phyloP scores from a whole-genome alignment of 2,113 vertebrate species.

The Hepsetus odoe region DNA sequence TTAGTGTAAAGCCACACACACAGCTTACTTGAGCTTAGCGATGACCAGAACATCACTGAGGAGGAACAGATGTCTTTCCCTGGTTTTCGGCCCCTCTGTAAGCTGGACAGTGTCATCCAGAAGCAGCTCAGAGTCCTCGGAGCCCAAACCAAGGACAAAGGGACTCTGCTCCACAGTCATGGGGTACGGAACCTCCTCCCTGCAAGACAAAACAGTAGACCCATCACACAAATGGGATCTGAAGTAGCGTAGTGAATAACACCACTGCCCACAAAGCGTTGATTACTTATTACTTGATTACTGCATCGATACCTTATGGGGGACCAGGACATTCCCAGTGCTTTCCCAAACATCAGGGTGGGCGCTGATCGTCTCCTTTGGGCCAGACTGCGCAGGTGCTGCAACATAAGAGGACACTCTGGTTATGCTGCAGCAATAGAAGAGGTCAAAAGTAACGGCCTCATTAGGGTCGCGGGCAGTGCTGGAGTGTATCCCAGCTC shows the following conservation, averaged over 20 bases:
- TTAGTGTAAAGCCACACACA: too few relatives aligned
- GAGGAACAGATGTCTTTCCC: constrained; percentile 72
- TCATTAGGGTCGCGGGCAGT: too few relatives aligned
- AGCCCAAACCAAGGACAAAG: constrained; percentile 71
- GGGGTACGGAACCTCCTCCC: constrained; percentile 66
- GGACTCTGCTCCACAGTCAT: constrained; percentile 72
- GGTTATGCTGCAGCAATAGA: neutral
- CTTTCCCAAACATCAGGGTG: constrained; percentile 68
- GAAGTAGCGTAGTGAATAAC: too few relatives aligned
- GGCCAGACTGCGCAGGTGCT: constrained; percentile 70
- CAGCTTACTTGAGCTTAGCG: constrained; percentile 72
- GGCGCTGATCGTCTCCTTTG: constrained; percentile 74
- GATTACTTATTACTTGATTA: too few relatives aligned
- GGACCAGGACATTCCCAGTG: constrained; percentile 73
- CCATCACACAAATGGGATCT: neutral
- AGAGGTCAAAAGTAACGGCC: neutral
- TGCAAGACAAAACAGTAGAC: constrained; percentile 42
- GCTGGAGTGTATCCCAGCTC: too few relatives aligned
- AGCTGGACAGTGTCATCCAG: constrained; percentile 70
- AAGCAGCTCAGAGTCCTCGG: constrained; percentile 67
- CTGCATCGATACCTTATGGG: constrained; percentile 69
- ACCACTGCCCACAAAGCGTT: too few relatives aligned
- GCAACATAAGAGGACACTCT: constrained; percentile 36
- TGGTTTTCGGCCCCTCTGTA: constrained; percentile 68
- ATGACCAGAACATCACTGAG: constrained; percentile 72